A percentile compares a stretch with the other conserved stretches of the same genome.
Evolutionary conservation across 2,797 vertebrate genomes (phyloP).

Genomic region (Chrysocyon brachyurus): DNA sequence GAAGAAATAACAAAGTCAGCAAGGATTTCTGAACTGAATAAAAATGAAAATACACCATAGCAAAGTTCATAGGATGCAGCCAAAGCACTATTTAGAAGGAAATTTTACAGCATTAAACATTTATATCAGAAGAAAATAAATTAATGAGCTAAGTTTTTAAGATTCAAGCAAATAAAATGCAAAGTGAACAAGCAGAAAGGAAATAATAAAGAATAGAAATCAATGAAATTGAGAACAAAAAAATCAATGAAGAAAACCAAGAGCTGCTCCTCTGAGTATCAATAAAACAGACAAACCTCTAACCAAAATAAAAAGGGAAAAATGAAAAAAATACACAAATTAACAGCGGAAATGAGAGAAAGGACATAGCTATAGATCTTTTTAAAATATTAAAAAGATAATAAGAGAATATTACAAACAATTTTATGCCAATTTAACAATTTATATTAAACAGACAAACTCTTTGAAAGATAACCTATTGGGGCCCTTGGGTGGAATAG

Average conservation of each 20-base stretch:
- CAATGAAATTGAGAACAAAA: conserved; percentile 1
- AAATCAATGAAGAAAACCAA: conserved; percentile 18
- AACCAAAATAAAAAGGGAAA: background rate
- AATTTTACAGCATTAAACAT: conserved; percentile 43
- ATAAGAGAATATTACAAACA: background rate
- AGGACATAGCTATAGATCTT: background rate
- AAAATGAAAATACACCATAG: background rate
- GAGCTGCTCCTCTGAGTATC: background rate
- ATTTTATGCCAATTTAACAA: conserved; percentile 36
- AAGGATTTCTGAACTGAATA: background rate
- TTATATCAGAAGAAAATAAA: conserved; percentile 21
- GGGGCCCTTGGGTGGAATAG: background rate
- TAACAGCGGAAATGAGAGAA: background rate
- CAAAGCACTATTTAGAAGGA: background rate
- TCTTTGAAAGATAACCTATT: conserved; percentile 26
- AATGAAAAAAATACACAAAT: background rate
- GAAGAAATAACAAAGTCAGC: conserved; percentile 33
- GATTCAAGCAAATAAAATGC: conserved; percentile 58
- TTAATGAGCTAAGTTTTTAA: conserved; percentile 25
- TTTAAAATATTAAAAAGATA: conserved; percentile 14
- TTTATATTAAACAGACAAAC: background rate
- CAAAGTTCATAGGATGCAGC: background rate
- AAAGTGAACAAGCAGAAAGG: background rate
- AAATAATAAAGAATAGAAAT: conserved; percentile 53
- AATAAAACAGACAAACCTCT: conserved; percentile 36